Base-by-base conservation (phyloP, 2,888 invertebrate genomes). In the Monochamus alternatus region DNA sequence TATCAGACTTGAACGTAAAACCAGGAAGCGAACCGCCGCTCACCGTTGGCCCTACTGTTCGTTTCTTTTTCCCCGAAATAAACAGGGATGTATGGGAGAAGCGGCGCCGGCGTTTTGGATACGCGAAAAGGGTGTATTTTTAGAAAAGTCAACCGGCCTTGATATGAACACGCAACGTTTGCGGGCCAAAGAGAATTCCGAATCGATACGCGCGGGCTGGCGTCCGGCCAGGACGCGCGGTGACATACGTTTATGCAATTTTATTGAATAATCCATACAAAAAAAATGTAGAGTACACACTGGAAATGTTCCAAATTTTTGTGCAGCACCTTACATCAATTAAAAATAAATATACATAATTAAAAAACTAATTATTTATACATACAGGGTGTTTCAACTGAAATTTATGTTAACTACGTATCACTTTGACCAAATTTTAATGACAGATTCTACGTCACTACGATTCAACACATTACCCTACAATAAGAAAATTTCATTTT, bases 161-260 rank as follows among this genome's bases (percentile, higher is more conserved):
- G 69, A 69, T 59, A 30, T 22, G 10, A 44, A 38, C 38, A n/a
- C 55, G 55, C 55, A n/a, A 55, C 59, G 22, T 14, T 38, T 8
- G 38, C 43, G 43, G 32, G 5, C 44, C 31, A 43, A 30, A 5
- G 32, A 14, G 63, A 64, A 59, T 7, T 59, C 3, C 32, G 44
- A 68, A 69, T 69, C 59, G 12, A 59, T 69, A 14, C 22, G 22
- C 1, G 55, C 31, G 38, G 9, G 14, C 44, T 59, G 69, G 69
- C 59, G 9, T 12, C 30, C n/a, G 9, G 69, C 69, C 69, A 69
- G 44, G 14, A 38, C 30, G 22, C 1, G 22, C 5, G 38, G 69
- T 69, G 59, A 69, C 69, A 69, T 60, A 44, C 59, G 30, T 60
- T 59, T 38, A 55, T 55, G 38, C 55, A 67, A 55, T 55, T 31